Percentiles rank a stretch among this genome's conserved stretches.
These are phyloP conservation scores for Galago senegalensis DNA, from an alignment of 2,797 vertebrate genomes.

Conservation along the genomic window DNA sequence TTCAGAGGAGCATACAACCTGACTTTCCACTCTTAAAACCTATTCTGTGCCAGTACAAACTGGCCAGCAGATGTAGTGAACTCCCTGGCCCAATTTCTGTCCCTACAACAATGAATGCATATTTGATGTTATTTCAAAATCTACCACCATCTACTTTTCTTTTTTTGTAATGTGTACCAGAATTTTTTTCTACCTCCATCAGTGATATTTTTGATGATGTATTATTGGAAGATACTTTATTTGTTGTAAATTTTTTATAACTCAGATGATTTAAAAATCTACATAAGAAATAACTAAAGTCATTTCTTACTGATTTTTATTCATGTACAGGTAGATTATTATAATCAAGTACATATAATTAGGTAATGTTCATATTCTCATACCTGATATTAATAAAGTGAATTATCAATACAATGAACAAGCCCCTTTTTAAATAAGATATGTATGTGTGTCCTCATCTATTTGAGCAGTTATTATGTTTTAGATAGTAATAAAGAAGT, in stretches of 20 bases:
- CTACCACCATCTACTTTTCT: neutral
- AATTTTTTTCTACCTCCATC: slow-evolving; percentile 11
- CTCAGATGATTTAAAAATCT: neutral
- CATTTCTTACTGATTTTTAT: slow-evolving; percentile 26
- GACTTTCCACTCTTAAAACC: slow-evolving; percentile 35
- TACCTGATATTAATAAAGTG: neutral
- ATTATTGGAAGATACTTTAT: slow-evolving; percentile 5
- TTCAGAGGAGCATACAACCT: neutral
- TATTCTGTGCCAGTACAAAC: neutral
- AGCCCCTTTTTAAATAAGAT: neutral
- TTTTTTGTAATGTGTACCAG: slow-evolving; percentile 2
- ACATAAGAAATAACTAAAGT: neutral
- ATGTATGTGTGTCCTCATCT: neutral
- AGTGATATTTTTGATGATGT: slow-evolving; percentile 30
- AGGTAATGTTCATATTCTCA: neutral
- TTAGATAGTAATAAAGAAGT: slow-evolving; percentile 1
- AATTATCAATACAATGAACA: neutral
- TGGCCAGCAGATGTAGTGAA: neutral
- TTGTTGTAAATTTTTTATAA: slow-evolving; percentile 7
- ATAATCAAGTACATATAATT: neutral
- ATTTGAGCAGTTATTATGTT: slow-evolving; percentile 1
- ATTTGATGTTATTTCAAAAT: slow-evolving; percentile 18
- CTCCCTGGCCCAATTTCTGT: neutral
- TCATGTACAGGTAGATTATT: neutral
- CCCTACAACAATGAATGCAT: neutral